Percentiles rank a stretch among this genome's conserved stretches.
Conservation (phyloP, 2,113 vertebrate genomes). For the Rousettus leschenaultii region DNA sequence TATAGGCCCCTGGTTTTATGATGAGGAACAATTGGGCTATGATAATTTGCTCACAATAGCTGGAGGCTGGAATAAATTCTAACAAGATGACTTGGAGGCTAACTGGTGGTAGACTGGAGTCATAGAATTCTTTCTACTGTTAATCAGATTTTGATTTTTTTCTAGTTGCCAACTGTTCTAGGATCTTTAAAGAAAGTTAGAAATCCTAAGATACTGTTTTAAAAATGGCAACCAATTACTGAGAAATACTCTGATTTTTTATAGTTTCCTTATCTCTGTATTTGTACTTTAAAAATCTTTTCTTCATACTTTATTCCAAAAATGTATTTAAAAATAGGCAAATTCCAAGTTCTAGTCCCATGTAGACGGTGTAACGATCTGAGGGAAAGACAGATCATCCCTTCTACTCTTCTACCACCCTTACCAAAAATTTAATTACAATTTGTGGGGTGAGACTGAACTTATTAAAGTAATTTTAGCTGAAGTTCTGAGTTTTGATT, state of each 20-base stretch:
- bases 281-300: slow-evolving; percentile 10
- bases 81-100: not conserved
- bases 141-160: not conserved
- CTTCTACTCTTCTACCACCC: not conserved
- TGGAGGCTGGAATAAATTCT: not conserved
- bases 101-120: not conserved
- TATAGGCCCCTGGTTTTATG: not conserved
- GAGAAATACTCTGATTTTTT: not conserved
- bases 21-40: not conserved
- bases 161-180: not conserved
- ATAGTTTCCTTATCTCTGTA: not conserved
- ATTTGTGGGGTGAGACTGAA: not conserved
- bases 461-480: not conserved
- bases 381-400: not conserved
- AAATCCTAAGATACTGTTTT: not conserved
- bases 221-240: not conserved
- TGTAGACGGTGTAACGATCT: not conserved
- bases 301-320: not conserved
- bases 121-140: not conserved
- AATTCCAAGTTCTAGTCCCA: not conserved
- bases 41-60: not conserved
- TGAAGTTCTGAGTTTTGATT: not conserved
- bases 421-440: not conserved
- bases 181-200: not conserved
- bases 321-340: not conserved